A percentile compares a stretch with the other conserved stretches of the same genome.
Evolutionary conservation across 2,888 invertebrate genomes (phyloP).

Genomic region (Tillus elongatus): DNA sequence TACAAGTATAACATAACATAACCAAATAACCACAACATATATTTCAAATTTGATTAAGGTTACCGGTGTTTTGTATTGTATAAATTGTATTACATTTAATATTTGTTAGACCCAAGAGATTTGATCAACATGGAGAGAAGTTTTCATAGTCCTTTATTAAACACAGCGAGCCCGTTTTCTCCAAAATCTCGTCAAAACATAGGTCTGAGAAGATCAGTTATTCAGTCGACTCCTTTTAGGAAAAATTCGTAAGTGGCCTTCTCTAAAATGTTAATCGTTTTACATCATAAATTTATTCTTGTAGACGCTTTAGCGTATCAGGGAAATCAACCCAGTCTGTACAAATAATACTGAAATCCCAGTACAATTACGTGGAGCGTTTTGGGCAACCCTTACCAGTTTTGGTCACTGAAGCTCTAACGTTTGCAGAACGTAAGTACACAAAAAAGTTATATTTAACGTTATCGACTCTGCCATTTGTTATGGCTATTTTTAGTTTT

Average conservation of each 20-base stretch:
- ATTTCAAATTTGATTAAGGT: too few species aligned
- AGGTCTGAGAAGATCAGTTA: slow-evolving; percentile 24
- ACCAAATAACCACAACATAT: too few species aligned
- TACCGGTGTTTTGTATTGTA: too few species aligned
- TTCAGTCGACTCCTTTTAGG: slow-evolving; percentile 30
- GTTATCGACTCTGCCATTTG: background rate
- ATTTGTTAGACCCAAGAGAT: too few species aligned
- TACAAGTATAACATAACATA: too few species aligned
- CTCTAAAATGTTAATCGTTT: slow-evolving; percentile 9
- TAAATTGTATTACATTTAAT: too few species aligned
- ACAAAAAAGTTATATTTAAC: slow-evolving; percentile 4
- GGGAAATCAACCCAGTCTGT: slow-evolving; percentile 58
- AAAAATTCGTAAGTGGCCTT: slow-evolving; percentile 36
- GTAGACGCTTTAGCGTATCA: slow-evolving; percentile 48
- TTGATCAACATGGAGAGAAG: too few species aligned
- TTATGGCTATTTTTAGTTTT: background rate
- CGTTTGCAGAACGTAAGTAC: slow-evolving; percentile 61
- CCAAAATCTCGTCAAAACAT: slow-evolving; percentile 32
- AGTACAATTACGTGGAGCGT: slow-evolving; percentile 64
- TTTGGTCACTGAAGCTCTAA: slow-evolving; percentile 78
- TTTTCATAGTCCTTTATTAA: too few species aligned
- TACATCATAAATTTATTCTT: slow-evolving; percentile 21
- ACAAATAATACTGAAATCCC: slow-evolving; percentile 67
- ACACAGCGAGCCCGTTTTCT: slow-evolving; percentile 30
- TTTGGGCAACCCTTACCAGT: slow-evolving; percentile 79